These are phyloP conservation scores for Romanogobio albipinnatus DNA, from an alignment of 2,113 vertebrate species.

Conservation along the genomic window DNA sequence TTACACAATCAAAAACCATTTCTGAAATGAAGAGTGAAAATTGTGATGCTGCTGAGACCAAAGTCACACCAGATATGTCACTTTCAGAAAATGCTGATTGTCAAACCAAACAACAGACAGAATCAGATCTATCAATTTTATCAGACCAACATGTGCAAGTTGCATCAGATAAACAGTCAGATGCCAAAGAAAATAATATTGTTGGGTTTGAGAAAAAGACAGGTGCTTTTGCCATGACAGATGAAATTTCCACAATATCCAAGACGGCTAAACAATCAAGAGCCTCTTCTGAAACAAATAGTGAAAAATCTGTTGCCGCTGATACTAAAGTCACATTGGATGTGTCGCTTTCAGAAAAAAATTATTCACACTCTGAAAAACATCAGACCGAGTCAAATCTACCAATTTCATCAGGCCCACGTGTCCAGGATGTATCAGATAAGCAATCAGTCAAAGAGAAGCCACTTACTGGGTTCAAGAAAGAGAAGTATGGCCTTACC, in stretches of 20 bases:
- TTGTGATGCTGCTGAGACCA: neutral
- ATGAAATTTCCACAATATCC: neutral
- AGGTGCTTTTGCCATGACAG: neutral
- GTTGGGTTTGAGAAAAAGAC: neutral
- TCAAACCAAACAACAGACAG: neutral
- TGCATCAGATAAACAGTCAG: neutral
- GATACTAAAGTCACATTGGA: constrained; percentile 44
- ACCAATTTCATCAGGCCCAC: neutral
- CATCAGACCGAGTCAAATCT: constrained; percentile 43
- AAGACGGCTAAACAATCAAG: neutral
- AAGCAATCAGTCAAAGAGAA: constrained; percentile 18
- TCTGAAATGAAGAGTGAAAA: constrained; percentile 2
- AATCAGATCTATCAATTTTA: neutral
- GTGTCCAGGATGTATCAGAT: neutral
- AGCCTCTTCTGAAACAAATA: neutral
- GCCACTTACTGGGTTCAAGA: neutral
- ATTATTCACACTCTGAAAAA: constrained; percentile 54
- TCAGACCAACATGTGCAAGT: neutral
- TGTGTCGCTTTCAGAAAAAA: constrained; percentile 32
- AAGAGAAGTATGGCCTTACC: neutral
- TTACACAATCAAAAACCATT: neutral
- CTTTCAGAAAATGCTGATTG: neutral
- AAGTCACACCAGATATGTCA: neutral
- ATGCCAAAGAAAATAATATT: neutral
- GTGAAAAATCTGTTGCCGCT: neutral